phyloP scores from a whole-genome alignment of 2,113 vertebrate genomes.

The Oryzias javanicus region DNA sequence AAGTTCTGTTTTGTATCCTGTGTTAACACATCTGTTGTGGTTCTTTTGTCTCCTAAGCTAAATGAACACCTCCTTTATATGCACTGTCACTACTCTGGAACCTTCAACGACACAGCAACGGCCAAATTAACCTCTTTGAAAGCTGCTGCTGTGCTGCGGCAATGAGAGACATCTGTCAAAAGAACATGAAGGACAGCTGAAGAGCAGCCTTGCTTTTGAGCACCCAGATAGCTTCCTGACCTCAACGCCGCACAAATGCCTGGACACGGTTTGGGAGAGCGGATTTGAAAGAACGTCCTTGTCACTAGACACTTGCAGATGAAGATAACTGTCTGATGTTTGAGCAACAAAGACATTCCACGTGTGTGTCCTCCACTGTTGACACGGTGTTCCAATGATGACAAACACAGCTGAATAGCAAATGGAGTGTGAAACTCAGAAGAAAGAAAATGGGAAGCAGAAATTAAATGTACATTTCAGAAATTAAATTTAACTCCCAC shows the following conservation, averaged over 20 bases:
- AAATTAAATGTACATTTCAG: neutral
- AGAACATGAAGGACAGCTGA: conserved; percentile 19
- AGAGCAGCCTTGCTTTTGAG: conserved; percentile 16
- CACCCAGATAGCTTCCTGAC: conserved; percentile 28
- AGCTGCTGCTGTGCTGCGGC: neutral
- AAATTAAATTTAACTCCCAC: neutral
- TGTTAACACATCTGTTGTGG: no score
- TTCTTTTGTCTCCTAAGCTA: no score
- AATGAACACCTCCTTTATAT: no score
- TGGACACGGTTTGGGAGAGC: conserved; percentile 2
- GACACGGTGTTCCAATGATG: conserved; percentile 20
- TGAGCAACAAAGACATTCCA: conserved; percentile 9
- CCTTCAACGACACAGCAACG: neutral
- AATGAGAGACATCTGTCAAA: conserved; percentile 10
- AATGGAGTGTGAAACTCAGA: neutral
- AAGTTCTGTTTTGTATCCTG: no score
- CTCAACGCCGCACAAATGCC: neutral
- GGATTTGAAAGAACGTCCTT: conserved; percentile 9
- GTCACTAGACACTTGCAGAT: conserved; percentile 13
- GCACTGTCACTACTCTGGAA: no score
- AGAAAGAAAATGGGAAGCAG: neutral
- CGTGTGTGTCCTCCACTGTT: conserved; percentile 13
- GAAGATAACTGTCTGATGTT: conserved; percentile 1
- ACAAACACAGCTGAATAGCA: conserved; percentile 6
- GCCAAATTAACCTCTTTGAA: conserved; percentile 9